Conservation (phyloP, 2,797 vertebrate species). For the Cetoscarus ocellatus region DNA sequence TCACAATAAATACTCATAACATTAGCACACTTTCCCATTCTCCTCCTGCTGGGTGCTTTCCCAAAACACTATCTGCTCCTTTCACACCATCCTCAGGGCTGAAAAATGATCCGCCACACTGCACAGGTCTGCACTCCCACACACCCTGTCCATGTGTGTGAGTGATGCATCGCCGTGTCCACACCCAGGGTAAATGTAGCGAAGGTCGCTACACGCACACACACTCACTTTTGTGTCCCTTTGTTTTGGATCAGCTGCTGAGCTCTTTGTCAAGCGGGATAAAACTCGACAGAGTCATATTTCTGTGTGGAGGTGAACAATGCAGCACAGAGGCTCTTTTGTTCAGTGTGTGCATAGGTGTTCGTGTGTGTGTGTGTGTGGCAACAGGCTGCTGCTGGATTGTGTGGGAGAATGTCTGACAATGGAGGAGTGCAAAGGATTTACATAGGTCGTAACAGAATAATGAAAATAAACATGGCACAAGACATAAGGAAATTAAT, state of each 20-base stretch:
- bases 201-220: slow-evolving; percentile 13
- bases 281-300: slow-evolving; percentile 42
- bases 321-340: slow-evolving; percentile 39
- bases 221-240: slow-evolving; percentile 20
- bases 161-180: slow-evolving; percentile 6
- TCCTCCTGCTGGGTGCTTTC: slow-evolving; percentile 53
- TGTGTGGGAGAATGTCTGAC: slow-evolving; percentile 14
- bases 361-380: slow-evolving; percentile 21
- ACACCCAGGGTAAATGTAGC: slow-evolving; percentile 13
- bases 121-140: slow-evolving; percentile 17
- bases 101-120: slow-evolving; percentile 43
- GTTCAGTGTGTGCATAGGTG: slow-evolving; percentile 27
- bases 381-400: not conserved
- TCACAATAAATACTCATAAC: slow-evolving; percentile 59
- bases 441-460: not conserved
- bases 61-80: slow-evolving; percentile 53
- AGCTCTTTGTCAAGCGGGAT: slow-evolving; percentile 44
- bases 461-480: no score
- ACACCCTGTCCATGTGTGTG: slow-evolving; percentile 13
- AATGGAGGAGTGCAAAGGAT: not conserved
- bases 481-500: no score
- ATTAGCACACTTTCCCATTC: slow-evolving; percentile 40
- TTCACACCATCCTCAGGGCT: slow-evolving; percentile 53
- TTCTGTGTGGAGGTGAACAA: slow-evolving; percentile 23
- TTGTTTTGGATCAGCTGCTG: slow-evolving; percentile 47